Percentiles rank a stretch among this genome's conserved stretches.
Conservation (phyloP, 2,113 vertebrate genomes). For the Salminus brasiliensis region DNA sequence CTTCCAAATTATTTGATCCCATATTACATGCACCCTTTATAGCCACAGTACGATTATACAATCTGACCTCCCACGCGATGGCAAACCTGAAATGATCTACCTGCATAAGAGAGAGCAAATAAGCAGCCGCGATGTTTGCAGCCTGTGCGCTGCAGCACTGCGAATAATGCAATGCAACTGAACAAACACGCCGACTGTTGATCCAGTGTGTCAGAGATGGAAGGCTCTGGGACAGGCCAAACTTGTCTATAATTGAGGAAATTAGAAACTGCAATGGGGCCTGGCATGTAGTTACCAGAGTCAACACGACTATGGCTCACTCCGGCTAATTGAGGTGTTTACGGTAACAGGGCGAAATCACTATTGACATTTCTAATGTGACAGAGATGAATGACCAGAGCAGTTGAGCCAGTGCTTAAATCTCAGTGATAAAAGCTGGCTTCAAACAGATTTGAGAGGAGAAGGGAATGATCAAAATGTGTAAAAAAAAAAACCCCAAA, state of each 20-base stretch:
- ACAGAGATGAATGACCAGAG: conserved; percentile 67
- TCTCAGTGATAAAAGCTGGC: conserved; percentile 17
- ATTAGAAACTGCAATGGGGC: conserved; percentile 65
- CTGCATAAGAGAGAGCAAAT: conserved; percentile 71
- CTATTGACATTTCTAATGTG: conserved; percentile 71
- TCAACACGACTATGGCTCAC: conserved; percentile 60
- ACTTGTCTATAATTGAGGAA: conserved; percentile 62
- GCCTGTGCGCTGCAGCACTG: conserved; percentile 70
- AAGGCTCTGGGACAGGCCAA: conserved; percentile 22
- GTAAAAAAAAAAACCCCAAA: not conserved
- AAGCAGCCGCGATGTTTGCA: conserved; percentile 76
- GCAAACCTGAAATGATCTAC: conserved; percentile 74
- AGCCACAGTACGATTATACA: conserved; percentile 8
- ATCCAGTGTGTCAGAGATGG: conserved; percentile 46
- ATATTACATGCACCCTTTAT: conserved; percentile 23
- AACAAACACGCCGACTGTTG: conserved; percentile 81
- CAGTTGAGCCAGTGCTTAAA: conserved; percentile 27
- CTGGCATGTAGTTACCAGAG: conserved; percentile 60
- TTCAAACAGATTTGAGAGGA: conserved; percentile 9
- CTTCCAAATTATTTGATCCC: not conserved
- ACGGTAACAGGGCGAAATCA: conserved; percentile 63
- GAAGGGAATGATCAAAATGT: not conserved
- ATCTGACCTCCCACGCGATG: conserved; percentile 8
- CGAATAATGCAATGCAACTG: conserved; percentile 86
- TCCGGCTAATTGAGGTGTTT: conserved; percentile 64